Evolutionary conservation across 2,888 invertebrate species (phyloP), one percentile per base, ranked within the genome.

Genomic region (Dusona sp.): DNA sequence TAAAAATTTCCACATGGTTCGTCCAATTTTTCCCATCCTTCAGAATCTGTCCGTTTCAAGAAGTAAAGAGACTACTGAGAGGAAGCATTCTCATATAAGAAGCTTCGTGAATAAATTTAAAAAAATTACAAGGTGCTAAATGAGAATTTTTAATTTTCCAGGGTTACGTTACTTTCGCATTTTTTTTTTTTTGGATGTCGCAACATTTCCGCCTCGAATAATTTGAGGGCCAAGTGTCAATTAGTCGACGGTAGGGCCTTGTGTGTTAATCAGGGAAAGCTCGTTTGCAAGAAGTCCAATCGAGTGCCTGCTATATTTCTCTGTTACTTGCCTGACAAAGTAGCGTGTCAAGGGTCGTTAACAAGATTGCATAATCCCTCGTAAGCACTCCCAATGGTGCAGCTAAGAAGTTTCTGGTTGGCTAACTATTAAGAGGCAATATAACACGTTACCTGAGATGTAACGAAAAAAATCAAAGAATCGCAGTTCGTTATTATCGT

Each of bases 291-390:
- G 61, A 38, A 42, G 51, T 65, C 67, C 84, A 84, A 80, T 84
- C 72, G 81, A 72, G 65, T n/a, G 36, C 33, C 64, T 72, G 67
- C 61, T 64, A 25, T 45, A 42, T 38, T 75, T 75, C 75, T 38
- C 64, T 64, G n/a, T 70, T 38, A 68, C 22, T 68, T 79, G 38
- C 48, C 79, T 84, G 88, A 83, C 79, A 87, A 90, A 85, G 88
- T 84, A 79, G 87, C 70, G 82, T 88, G 88, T 89, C 89, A 88
- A 86, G 88, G 87, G 88, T 90, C 90, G 90, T 91, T 90, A 90
- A 88, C 81, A 77, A 89, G 90, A 91, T 90, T 90, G 86, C 84
- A 86, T 88, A 89, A 90, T 90, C 90, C 87, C 87, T 88, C 81
- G 80, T 68, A 84, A 90, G 87, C 85, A 86, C 83, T 80, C 90